These are phyloP conservation scores for Drosophila rellima DNA, from an alignment of 2,888 invertebrate species.

Conservation along the genomic window DNA sequence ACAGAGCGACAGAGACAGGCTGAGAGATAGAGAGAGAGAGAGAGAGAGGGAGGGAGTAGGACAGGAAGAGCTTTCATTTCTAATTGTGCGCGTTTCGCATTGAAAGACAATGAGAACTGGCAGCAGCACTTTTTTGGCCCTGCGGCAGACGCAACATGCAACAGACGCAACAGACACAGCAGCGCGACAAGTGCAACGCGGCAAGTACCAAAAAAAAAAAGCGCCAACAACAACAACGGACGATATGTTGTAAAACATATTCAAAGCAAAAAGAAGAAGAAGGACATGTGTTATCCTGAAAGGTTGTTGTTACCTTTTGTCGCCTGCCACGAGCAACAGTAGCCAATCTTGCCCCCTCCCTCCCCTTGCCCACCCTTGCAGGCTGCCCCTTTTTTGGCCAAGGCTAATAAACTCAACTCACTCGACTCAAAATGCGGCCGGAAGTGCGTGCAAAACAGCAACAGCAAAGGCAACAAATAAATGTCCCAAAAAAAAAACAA, in stretches of 20 bases:
- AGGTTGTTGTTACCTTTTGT: conserved; percentile 40
- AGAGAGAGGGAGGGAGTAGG: not conserved
- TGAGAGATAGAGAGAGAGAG: not conserved
- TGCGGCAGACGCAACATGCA: conserved; percentile 18
- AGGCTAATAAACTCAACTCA: conserved; percentile 77
- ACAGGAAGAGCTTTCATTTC: conserved; percentile 40
- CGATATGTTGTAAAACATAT: conserved; percentile 3
- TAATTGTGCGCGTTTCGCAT: conserved; percentile 42
- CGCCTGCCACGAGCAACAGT: conserved; percentile 36
- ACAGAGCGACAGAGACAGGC: conserved; percentile 20
- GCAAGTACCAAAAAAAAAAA: conserved; percentile 45
- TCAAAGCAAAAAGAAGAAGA: not conserved
- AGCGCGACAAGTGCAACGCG: conserved; percentile 73
- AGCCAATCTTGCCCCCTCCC: conserved; percentile 24
- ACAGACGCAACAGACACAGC: conserved; percentile 19
- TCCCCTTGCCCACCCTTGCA: not conserved
- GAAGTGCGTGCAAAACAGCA: conserved; percentile 69
- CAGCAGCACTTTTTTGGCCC: conserved; percentile 8
- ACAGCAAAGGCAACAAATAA: conserved; percentile 44
- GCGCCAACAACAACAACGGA: conserved; percentile 5
- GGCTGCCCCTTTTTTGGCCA: conserved; percentile 38
- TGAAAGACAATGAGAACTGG: conserved; percentile 11
- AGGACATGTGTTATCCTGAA: conserved; percentile 63
- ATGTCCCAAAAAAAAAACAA: conserved; percentile 74
- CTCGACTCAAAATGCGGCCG: conserved; percentile 71